Base-by-base conservation (phyloP, 1,140 invertebrate species). In the Hyposmocoma kahamanoa region DNA sequence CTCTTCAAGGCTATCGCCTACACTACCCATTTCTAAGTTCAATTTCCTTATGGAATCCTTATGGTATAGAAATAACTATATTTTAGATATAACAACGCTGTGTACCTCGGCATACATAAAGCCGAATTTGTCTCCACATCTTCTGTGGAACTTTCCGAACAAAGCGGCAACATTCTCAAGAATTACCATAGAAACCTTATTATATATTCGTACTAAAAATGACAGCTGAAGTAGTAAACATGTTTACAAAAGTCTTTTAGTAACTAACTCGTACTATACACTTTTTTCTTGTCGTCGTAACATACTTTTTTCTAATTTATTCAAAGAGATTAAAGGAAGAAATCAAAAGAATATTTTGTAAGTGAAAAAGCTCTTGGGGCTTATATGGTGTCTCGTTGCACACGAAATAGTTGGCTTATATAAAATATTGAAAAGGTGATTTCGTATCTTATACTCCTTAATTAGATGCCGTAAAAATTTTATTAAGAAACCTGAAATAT, bases 111-210 rank as follows among this genome's bases (percentile, higher is more conserved):
- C 53, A 43, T 81, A 84, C 80, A 81, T 84, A 20, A 75, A 11
- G 77, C 68, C 17, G 78, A 84, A 50, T 80, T 78, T 53, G 80
- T 78, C 56, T 79, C 78, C 41, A 84, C 73, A 57, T 75, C 67
- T n/a, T n/a, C n/a, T n/a, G 42, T 78, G 76, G 54, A 82, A 84
- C 39, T 58, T 60, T 9, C 72, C 80, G 45, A 75, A 75, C 18
- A 67, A 49, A n/a, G 72, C 74, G 0, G 78, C 80, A n/a, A 77
- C 32, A 42, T 84, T 84, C 50, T 84, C 80, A 3, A 84, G 65
- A 17, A 74, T 61, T 58, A 84, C 74, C 80, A 82, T 81, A 24
- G 48, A 48, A 79, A 84, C 8, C 74, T 68, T 47, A 72, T 38
- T 9, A 67, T 65, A 26, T 76, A 47, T 41, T 81, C 62, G 20